Percentiles rank a stretch among this genome's conserved stretches.
These are phyloP conservation scores for Labeo catla DNA, from an alignment of 2,113 vertebrate species.

Conservation along the genomic window DNA sequence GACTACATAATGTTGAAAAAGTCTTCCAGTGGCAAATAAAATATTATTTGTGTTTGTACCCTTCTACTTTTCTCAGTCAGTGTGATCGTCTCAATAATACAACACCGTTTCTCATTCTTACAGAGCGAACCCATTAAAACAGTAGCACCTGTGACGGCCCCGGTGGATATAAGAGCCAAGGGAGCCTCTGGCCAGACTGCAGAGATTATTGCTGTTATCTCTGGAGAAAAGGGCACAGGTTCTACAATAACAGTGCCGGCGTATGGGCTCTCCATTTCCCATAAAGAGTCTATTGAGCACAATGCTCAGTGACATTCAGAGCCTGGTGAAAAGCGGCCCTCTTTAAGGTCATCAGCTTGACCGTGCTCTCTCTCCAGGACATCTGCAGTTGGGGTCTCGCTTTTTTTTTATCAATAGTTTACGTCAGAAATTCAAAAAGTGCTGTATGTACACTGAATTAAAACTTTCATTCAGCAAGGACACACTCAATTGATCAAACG, in stretches of 20 bases:
- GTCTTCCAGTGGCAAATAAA: not conserved
- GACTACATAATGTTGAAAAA: not conserved
- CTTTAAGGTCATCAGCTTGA: conserved; percentile 53
- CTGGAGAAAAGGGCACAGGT: conserved; percentile 57
- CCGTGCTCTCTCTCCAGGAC: conserved; percentile 27
- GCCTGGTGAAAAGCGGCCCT: conserved; percentile 42
- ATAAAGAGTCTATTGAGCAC: conserved; percentile 62
- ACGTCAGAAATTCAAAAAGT: not conserved
- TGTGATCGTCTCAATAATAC: not conserved
- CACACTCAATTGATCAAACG: not conserved
- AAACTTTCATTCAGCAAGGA: not conserved
- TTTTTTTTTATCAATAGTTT: not conserved
- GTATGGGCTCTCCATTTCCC: conserved; percentile 14
- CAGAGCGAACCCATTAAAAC: conserved; percentile 36
- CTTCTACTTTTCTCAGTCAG: not conserved
- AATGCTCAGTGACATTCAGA: conserved; percentile 64
- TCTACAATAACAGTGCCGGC: conserved; percentile 54
- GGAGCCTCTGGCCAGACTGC: conserved; percentile 43
- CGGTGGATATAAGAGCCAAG: conserved; percentile 30
- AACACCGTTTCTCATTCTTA: not conserved
- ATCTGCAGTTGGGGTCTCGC: conserved; percentile 30
- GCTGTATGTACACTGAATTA: not conserved
- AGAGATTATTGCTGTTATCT: conserved; percentile 55
- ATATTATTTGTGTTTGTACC: not conserved
- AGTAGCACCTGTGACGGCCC: conserved; percentile 46